Conservation (phyloP, 2,888 invertebrate genomes). For the Adelphocoris suturalis region DNA sequence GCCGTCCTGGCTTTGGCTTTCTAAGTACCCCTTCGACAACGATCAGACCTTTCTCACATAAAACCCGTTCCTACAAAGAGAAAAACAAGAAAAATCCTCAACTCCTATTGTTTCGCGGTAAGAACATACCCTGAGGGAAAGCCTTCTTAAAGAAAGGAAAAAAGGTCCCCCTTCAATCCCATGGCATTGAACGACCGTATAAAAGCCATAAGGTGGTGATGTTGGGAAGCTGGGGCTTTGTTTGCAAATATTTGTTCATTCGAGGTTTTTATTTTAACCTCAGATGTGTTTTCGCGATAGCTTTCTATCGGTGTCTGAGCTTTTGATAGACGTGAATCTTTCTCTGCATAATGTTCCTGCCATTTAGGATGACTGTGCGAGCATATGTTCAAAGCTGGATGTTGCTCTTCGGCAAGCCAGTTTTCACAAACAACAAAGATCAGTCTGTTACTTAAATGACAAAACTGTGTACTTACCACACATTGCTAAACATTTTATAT, state of each 20-base stretch:
- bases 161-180: not conserved
- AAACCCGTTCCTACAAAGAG: not conserved
- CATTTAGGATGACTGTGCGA: too few species aligned
- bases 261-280: not conserved
- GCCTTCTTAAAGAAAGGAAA: not conserved
- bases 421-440: too few species aligned
- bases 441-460: too few species aligned
- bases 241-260: not conserved
- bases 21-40: not conserved
- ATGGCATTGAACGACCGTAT: not conserved
- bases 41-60: not conserved
- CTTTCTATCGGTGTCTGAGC: too few species aligned
- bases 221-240: not conserved
- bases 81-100: not conserved
- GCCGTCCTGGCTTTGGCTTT: too few species aligned
- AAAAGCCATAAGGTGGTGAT: constrained; percentile 8
- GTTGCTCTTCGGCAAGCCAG: too few species aligned
- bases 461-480: too few species aligned
- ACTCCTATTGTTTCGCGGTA: not conserved
- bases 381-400: too few species aligned
- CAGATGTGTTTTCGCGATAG: too few species aligned
- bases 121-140: not conserved
- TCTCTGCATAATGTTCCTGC: too few species aligned
- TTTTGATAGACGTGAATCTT: too few species aligned
- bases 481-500: too few species aligned